These are phyloP conservation scores for Regulus satrapa DNA, from an alignment of 2,113 vertebrate genomes.

Conservation along the genomic window DNA sequence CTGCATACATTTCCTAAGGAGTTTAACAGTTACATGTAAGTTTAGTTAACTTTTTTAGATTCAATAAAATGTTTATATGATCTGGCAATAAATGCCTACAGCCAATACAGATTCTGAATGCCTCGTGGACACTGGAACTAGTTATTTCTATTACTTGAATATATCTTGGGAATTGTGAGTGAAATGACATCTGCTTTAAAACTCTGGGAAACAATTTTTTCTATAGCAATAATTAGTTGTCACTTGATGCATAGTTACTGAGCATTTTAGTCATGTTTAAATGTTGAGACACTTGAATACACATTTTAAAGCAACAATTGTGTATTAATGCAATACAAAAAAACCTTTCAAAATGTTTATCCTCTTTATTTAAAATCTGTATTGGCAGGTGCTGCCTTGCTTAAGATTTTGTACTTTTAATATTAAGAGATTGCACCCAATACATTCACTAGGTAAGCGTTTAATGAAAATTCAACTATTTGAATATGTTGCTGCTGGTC, in stretches of 20 bases:
- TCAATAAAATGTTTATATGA: constrained; percentile 15
- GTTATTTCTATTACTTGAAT: constrained; percentile 35
- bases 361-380: constrained; percentile 44
- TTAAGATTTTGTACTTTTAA: constrained; percentile 14
- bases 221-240: constrained; percentile 58
- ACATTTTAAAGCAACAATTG: constrained; percentile 3
- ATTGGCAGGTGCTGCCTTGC: constrained; percentile 19
- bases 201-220: constrained; percentile 29
- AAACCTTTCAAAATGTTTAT: neutral
- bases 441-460: neutral
- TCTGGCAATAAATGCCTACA: constrained; percentile 38
- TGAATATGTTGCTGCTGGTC: constrained; percentile 4
- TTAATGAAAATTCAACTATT: neutral
- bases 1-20: constrained; percentile 60
- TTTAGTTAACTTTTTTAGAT: constrained; percentile 34
- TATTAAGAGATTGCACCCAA: neutral
- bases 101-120: constrained; percentile 53
- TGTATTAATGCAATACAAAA: constrained; percentile 29
- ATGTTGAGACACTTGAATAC: neutral
- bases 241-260: neutral
- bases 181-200: constrained; percentile 18
- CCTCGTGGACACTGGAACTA: constrained; percentile 36
- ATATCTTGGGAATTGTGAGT: neutral
- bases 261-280: neutral
- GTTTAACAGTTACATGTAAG: constrained; percentile 64